Evolutionary conservation across 2,888 invertebrate genomes (phyloP), one percentile per base, ranked within the genome.

Genomic region (Athripsodes cinereus): DNA sequence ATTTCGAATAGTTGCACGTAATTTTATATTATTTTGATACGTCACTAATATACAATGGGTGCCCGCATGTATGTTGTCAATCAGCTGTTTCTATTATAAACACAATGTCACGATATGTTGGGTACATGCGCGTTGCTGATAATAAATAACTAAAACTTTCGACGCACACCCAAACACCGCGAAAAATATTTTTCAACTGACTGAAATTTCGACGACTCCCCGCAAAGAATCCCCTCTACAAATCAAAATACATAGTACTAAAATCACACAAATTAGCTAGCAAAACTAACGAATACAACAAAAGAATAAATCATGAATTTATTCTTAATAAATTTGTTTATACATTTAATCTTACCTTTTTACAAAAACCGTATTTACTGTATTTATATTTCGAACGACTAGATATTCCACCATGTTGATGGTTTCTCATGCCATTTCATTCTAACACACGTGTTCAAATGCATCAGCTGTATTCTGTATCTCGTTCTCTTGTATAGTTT

Each of bases 191-290:
- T 53, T 52, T 54, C 57, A 61, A 59, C 59, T 58, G 56, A 34
- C 47, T 51, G 60, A 55, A 62, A 64, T 59, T 65, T 64, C 65
- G 65, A 66, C 64, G 62, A 64, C 55, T 53, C 58, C 63, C 51
- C 58, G 51, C 59, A n/a, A 46, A 52, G n/a, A 52, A 26, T 47
- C 58, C 58, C 60, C 53, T 34, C 50, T 51, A 22, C 34, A 8
- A 50, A 22, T n/a, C 50, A 18, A 50, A 13, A 50, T 16, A 48
- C 50, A 50, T 26, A 3, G 16, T 8, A 26, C 6, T 16, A 20
- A 8, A 22, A 50, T 8, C 22, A 22, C 50, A 5, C 11, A 50
- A 50, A 50, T 3, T 22, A 22, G 16, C 11, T 13, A 22, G 10
- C 13, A 52, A 52, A 26, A 50, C 18, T 2, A 22, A 50, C 50